Conservation (phyloP, 2,113 vertebrate genomes). For the Sceloporus tristichus region DNA sequence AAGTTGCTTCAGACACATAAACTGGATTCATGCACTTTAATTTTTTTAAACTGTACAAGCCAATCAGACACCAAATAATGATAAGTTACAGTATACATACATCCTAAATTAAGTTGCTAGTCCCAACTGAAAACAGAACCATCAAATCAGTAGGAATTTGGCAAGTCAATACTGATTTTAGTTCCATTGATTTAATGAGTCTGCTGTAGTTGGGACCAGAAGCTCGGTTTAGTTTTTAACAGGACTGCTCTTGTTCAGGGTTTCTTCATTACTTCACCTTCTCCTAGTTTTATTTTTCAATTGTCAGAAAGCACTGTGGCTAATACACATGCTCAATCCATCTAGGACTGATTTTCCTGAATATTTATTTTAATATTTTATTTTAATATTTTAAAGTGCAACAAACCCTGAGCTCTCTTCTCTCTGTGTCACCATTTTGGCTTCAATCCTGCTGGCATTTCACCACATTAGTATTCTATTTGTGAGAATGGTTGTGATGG, state of each 20-base stretch:
- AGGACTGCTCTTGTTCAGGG: background rate
- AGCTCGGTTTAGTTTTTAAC: too few species aligned
- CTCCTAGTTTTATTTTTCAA: background rate
- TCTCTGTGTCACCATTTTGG: background rate
- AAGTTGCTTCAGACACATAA: background rate
- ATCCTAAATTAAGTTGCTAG: too few species aligned
- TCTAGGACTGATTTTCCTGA: background rate
- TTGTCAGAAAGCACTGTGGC: background rate
- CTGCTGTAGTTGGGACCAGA: too few species aligned
- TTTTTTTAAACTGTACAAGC: too few species aligned
- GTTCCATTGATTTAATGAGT: too few species aligned
- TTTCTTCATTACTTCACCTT: background rate
- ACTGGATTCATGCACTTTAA: background rate
- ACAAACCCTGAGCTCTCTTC: background rate
- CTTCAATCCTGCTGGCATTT: background rate
- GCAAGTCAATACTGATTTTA: too few species aligned
- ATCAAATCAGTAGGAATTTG: too few species aligned
- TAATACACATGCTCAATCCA: background rate
- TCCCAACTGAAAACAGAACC: too few species aligned
- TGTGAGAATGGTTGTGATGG: background rate
- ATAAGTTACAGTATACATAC: background rate
- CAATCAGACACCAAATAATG: background rate
- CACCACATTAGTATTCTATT: background rate
- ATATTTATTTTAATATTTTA: background rate
- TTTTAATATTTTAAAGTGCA: background rate